These are phyloP conservation scores for Torymus auratus DNA, from an alignment of 2,888 invertebrate species.

Conservation along the genomic window DNA sequence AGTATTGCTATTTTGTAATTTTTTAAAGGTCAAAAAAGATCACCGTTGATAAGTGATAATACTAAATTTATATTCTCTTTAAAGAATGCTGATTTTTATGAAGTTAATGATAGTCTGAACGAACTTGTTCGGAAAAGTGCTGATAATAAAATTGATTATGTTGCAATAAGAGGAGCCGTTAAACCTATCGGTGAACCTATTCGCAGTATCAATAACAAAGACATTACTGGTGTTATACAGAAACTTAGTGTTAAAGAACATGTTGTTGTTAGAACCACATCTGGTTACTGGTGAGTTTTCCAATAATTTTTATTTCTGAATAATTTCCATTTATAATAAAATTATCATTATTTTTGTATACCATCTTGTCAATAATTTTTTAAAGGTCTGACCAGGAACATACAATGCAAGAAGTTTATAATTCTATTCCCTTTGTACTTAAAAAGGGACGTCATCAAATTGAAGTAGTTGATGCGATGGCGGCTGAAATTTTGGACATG, in stretches of 20 bases:
- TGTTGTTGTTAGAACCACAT: slow-evolving; percentile 87
- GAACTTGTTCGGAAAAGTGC: slow-evolving; percentile 81
- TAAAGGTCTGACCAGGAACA: slow-evolving; percentile 85
- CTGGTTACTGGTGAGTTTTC: slow-evolving; percentile 85
- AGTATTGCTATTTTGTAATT: slow-evolving; percentile 59
- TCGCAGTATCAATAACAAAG: slow-evolving; percentile 84
- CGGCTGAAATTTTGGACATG: slow-evolving; percentile 86
- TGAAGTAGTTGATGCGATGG: slow-evolving; percentile 86
- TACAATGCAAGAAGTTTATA: slow-evolving; percentile 87
- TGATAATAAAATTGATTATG: slow-evolving; percentile 84
- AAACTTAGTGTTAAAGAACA: slow-evolving; percentile 89
- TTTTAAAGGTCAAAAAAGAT: background rate
- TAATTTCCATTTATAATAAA: background rate
- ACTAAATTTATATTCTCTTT: slow-evolving; percentile 34
- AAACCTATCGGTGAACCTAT: slow-evolving; percentile 87
- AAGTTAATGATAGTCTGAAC: slow-evolving; percentile 82
- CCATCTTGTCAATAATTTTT: background rate
- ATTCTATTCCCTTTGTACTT: slow-evolving; percentile 88
- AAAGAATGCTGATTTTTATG: slow-evolving; percentile 84
- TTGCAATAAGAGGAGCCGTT: slow-evolving; percentile 86
- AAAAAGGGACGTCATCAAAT: slow-evolving; percentile 81
- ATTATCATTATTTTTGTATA: too few species aligned
- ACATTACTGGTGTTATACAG: slow-evolving; percentile 88
- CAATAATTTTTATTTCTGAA: slow-evolving; percentile 3
- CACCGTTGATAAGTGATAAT: slow-evolving; percentile 6